Conservation (phyloP, 2,888 invertebrate species). For the Macrophya annulata region DNA sequence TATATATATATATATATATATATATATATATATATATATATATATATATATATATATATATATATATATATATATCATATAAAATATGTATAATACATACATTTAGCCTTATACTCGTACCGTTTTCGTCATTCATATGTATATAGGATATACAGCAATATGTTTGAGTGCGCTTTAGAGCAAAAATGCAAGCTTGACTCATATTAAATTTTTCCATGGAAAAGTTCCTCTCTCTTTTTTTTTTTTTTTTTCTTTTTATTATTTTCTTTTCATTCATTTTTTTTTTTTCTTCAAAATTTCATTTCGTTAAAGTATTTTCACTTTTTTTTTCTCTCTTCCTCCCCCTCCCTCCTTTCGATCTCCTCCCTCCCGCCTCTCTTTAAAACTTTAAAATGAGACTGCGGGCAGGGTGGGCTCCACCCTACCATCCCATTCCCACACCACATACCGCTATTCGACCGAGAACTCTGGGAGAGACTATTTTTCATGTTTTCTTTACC, state of each 20-base stretch:
- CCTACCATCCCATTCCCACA: constrained; percentile 39
- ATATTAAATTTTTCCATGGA: constrained; percentile 40
- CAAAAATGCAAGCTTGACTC: constrained; percentile 50
- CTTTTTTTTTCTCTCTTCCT: constrained; percentile 68
- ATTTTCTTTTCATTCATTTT: neutral
- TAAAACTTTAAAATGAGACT: constrained; percentile 73
- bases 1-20: neutral
- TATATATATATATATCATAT: neutral
- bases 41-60: neutral
- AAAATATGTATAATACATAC: constrained; percentile 24
- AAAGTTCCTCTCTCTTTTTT: constrained; percentile 71
- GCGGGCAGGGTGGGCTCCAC: constrained; percentile 57
- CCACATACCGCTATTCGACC: constrained; percentile 58
- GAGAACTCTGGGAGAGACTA: constrained; percentile 60
- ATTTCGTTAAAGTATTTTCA: constrained; percentile 78
- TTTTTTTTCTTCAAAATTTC: constrained; percentile 75
- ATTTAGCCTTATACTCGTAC: neutral
- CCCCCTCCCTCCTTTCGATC: too few relatives aligned
- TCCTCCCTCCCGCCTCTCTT: constrained; percentile 62
- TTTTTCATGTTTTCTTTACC: constrained; percentile 66
- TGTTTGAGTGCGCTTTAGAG: constrained; percentile 46
- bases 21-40: neutral
- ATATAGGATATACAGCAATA: constrained; percentile 3
- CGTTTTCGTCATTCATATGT: neutral
- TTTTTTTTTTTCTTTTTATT: constrained; percentile 68